Base-by-base conservation (phyloP, 2,888 invertebrate species). In the Pteria penguin region DNA sequence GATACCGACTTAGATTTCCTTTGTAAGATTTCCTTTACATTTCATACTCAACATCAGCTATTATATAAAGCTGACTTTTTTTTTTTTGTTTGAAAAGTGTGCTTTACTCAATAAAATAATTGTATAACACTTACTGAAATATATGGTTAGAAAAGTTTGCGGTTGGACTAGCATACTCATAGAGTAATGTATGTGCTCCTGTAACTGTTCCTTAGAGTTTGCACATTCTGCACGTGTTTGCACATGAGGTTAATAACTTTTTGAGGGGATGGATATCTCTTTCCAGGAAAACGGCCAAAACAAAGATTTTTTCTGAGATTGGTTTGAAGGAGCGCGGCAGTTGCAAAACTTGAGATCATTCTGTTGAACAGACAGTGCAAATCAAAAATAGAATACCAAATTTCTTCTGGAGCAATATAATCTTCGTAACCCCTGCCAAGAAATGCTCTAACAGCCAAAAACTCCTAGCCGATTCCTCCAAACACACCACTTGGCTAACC, bases 341-440 rank as follows among this genome's bases (percentile, higher is more conserved):
- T 74, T 74, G 74, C 61, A 32, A 68, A 74, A 55, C 68, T 66
- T 68, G 52, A 55, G 68, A 68, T 32, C 32, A 52, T 27, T 69
- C 62, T 57, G 66, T 67, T 63, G 62, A 68, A 62, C 72, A 77
- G 76, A 72, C 76, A 77, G 76, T 72, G 65, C 69, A 77, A 65
- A 77, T 73, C 72, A 69, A 72, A 77, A 77, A 77, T 73, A 73
- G 73, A 69, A 77, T 70, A 24, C 63, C 45, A 69, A 73, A 52
- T 61, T 73, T 73, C 69, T 72, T 36, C 57, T 29, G 32, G 73
- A 65, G 72, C 68, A 76, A 76, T 66, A 69, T 72, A 76, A 76
- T 76, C 71, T 54, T 33, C 24, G 36, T 72, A 68, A 76, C 76
- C 76, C 72, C 68, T 77, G 76, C 76, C 73, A 73, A 73, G 58